Percentiles rank a stretch among this genome's conserved stretches.
Evolutionary conservation across 2,113 vertebrate species (phyloP).

Genomic region (Myodes glareolus): DNA sequence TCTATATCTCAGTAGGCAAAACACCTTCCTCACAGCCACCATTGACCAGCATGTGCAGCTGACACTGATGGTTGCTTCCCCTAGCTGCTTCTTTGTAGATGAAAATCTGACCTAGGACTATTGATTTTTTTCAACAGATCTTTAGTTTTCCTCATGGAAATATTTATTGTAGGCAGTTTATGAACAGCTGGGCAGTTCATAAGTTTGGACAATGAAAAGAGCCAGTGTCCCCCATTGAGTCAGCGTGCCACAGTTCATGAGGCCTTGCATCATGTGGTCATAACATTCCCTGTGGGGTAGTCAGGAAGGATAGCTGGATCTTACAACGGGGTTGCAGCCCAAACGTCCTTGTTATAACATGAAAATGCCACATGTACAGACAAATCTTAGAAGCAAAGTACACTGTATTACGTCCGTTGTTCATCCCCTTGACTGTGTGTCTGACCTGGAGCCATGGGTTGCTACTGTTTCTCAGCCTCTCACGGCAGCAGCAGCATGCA

Average conservation of each 20-base stretch:
- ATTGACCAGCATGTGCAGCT: neutral
- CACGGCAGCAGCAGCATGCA: neutral
- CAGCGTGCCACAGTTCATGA: neutral
- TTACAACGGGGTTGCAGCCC: neutral
- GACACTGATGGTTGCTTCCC: neutral
- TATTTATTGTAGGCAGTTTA: neutral
- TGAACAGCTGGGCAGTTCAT: neutral
- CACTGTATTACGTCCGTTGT: too few species aligned
- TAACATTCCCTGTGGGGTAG: neutral
- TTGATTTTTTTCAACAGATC: neutral
- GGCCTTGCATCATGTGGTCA: neutral
- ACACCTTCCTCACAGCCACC: neutral
- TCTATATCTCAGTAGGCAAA: neutral
- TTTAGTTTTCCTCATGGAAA: neutral
- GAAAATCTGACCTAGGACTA: neutral
- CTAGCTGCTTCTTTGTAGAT: neutral
- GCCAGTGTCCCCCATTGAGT: neutral
- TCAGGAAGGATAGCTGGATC: neutral
- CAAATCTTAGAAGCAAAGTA: neutral
- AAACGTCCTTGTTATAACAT: neutral
- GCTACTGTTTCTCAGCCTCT: neutral
- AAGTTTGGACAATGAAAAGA: neutral
- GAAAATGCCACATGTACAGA: neutral
- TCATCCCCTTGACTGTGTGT: neutral
- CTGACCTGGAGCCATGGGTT: neutral